Evolutionary conservation across 2,888 invertebrate species (phyloP), one percentile per base, ranked within the genome.

Genomic region (Drosophila gaucha): DNA sequence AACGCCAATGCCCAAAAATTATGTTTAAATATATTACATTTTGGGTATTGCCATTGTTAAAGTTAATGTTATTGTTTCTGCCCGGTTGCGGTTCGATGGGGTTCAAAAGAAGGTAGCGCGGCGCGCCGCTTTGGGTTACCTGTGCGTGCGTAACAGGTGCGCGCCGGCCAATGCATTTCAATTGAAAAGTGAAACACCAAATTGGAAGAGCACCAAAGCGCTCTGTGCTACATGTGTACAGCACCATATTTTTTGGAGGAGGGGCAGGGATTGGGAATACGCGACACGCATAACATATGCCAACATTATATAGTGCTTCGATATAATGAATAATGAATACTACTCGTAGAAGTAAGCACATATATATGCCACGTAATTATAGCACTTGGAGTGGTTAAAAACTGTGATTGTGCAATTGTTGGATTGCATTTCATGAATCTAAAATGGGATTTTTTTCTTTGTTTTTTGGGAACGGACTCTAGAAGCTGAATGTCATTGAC

Each of bases 81-180:
- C 54, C 43, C 43, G n/a, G 56, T 35, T 63, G 52, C 67, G 67
- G 57, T 51, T 52, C 44, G 59, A 24, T 51, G n/a, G n/a, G n/a
- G n/a, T n/a, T n/a, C n/a, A n/a, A n/a, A n/a, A n/a, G n/a, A 28
- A 36, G 22, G 38, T 20, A 22, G 30, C 30, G 30, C 46, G 20
- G 10, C 6, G 8, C 16, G 12, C n/a, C 14, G 31, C 38, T 44
- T n/a, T 18, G 16, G 26, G 12, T 31, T 46, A 47, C 38, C 44
- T 56, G 58, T 59, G 55, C 58, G 66, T 74, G 78, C 80, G 78
- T 80, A 84, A 83, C 80, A 82, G 83, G 83, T 83, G 83, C 66
- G 83, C 66, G 64, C 55, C 64, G 56, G 46, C 35, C 75, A 82
- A 50, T 83, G 83, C 83, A 83, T 83, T 83, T 85, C 80, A 83